A percentile compares a stretch with the other conserved stretches of the same genome.
Evolutionary conservation across 2,888 invertebrate genomes (phyloP).

Genomic region (Helobdella robusta): DNA sequence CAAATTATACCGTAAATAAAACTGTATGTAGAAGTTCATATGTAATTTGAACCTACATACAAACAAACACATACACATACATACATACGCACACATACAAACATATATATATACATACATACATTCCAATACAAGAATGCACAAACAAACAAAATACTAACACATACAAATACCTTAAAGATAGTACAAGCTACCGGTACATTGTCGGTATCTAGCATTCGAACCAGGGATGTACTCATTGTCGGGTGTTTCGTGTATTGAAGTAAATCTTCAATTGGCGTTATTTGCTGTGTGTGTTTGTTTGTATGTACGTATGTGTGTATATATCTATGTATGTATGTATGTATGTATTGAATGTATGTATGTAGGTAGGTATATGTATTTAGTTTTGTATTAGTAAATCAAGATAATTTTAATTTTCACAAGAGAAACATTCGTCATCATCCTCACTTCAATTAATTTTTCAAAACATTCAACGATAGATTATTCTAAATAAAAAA

Average conservation of each 20-base stretch:
- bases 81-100: too few relatives aligned
- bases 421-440: too few relatives aligned
- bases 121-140: neutral
- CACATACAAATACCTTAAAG: conserved; percentile 15
- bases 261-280: conserved; percentile 70
- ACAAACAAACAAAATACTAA: neutral
- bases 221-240: conserved; percentile 61
- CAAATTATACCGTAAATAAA: too few relatives aligned
- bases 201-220: conserved; percentile 88
- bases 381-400: neutral
- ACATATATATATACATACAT: too few relatives aligned
- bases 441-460: too few relatives aligned
- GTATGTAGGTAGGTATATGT: neutral
- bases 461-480: too few relatives aligned
- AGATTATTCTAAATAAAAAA: too few relatives aligned
- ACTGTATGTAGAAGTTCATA: too few relatives aligned
- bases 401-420: too few relatives aligned
- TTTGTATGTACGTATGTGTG: neutral
- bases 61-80: too few relatives aligned
- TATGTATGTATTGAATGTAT: neutral
- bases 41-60: too few relatives aligned
- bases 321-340: neutral
- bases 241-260: conserved; percentile 13
- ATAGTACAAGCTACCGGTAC: conserved; percentile 72
- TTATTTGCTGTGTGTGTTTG: conserved; percentile 52